Conservation (phyloP, 2,113 vertebrate species). For the Protobothrops flavoviridis region DNA sequence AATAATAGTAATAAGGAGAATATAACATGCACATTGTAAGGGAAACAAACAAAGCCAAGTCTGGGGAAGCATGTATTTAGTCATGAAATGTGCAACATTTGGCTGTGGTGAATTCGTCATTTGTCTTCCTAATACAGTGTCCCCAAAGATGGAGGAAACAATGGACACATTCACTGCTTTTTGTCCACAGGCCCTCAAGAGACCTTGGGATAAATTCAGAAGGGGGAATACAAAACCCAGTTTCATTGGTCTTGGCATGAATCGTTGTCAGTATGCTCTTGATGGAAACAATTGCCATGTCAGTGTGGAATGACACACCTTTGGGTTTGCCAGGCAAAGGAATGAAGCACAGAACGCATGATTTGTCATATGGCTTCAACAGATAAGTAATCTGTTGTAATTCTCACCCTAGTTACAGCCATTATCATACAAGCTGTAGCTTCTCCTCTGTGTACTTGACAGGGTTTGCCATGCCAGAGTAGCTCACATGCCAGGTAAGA, state of each 20-base stretch:
- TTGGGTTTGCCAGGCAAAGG: conserved; percentile 12
- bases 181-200: conserved; percentile 28
- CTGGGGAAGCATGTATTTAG: conserved; percentile 62
- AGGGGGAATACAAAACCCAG: neutral
- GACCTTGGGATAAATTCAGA: conserved; percentile 28
- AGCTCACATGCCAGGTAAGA: neutral
- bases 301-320: conserved; percentile 4
- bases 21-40: conserved; percentile 53
- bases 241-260: neutral
- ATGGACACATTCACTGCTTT: conserved; percentile 38
- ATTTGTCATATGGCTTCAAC: conserved; percentile 38
- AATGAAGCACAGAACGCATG: conserved; percentile 9
- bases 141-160: conserved; percentile 33
- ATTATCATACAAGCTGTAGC: neutral
- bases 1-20: conserved; percentile 29
- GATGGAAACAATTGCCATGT: neutral
- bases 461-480: conserved; percentile 3
- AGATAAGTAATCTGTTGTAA: neutral
- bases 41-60: conserved; percentile 64
- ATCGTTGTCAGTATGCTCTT: conserved; percentile 13
- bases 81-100: conserved; percentile 65
- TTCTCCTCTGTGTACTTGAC: neutral
- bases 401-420: neutral
- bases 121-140: conserved; percentile 66
- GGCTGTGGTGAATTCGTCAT: conserved; percentile 60